phyloP scores from a whole-genome alignment of 2,888 invertebrate genomes.

The Limnephilus auricula region DNA sequence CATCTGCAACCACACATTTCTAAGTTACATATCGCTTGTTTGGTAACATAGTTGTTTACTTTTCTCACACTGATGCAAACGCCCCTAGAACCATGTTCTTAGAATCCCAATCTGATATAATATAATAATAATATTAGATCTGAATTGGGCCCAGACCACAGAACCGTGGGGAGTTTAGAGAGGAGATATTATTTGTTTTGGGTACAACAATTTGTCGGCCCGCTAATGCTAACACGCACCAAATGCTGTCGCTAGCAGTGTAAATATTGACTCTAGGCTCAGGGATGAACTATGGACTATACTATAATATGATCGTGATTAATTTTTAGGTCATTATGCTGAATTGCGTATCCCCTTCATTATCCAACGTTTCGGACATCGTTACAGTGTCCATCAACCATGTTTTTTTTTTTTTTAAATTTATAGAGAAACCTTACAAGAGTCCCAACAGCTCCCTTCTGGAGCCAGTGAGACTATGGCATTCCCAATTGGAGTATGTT shows the following conservation, averaged over 20 bases:
- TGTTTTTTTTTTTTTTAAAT: no score
- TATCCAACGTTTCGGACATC: no score
- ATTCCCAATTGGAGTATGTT: no score
- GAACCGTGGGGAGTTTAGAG: background rate
- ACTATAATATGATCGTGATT: background rate
- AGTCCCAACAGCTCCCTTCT: no score
- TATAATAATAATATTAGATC: background rate
- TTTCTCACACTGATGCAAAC: background rate
- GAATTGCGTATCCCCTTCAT: no score
- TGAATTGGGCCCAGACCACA: background rate
- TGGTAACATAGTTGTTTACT: background rate
- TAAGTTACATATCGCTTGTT: background rate
- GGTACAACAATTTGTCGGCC: background rate
- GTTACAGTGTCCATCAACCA: no score
- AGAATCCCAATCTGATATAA: background rate
- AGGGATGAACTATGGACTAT: background rate
- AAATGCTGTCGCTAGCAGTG: background rate
- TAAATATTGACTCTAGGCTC: background rate
- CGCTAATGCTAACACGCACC: constrained; percentile 2
- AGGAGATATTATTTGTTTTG: background rate
- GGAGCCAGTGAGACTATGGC: no score
- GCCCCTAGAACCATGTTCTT: background rate
- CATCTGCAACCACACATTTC: background rate
- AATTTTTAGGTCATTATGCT: no score
- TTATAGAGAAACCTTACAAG: no score